Evolutionary conservation across 2,113 vertebrate species (phyloP).

Genomic region (Boleophthalmus pectinirostris): DNA sequence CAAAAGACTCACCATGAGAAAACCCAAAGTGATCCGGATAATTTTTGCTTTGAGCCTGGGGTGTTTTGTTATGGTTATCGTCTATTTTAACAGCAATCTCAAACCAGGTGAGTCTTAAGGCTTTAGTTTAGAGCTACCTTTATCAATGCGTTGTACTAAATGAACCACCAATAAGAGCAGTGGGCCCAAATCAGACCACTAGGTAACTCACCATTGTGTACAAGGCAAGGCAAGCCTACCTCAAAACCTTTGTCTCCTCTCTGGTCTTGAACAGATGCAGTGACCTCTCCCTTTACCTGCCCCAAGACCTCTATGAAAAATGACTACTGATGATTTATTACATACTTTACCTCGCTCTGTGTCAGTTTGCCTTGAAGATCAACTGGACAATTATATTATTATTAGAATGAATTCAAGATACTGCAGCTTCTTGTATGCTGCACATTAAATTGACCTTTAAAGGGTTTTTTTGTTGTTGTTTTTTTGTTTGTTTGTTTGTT

Average conservation of each 20-base stretch:
- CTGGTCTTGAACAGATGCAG: neutral
- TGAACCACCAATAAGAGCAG: too few species aligned
- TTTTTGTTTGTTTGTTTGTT: too few species aligned
- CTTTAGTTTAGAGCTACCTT: neutral
- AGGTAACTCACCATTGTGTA: neutral
- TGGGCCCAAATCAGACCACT: neutral
- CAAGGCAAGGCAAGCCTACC: neutral
- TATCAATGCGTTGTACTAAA: neutral
- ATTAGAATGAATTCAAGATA: neutral
- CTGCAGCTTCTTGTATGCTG: neutral
- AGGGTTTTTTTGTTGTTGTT: neutral
- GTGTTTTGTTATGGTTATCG: constrained; percentile 79
- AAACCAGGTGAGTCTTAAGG: constrained; percentile 76
- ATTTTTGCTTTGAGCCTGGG: constrained; percentile 79
- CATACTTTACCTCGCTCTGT: neutral
- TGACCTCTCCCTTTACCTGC: neutral
- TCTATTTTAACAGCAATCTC: constrained; percentile 80
- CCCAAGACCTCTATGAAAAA: neutral
- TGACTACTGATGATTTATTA: neutral
- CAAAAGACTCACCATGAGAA: constrained; percentile 76
- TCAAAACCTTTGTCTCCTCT: neutral
- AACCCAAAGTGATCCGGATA: constrained; percentile 69
- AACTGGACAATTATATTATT: neutral
- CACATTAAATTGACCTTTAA: neutral
- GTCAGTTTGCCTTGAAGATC: neutral